These are phyloP conservation scores for Bergia puertoricense DNA, from an alignment of 92 coral and sea anemone species.

Conservation along the genomic window DNA sequence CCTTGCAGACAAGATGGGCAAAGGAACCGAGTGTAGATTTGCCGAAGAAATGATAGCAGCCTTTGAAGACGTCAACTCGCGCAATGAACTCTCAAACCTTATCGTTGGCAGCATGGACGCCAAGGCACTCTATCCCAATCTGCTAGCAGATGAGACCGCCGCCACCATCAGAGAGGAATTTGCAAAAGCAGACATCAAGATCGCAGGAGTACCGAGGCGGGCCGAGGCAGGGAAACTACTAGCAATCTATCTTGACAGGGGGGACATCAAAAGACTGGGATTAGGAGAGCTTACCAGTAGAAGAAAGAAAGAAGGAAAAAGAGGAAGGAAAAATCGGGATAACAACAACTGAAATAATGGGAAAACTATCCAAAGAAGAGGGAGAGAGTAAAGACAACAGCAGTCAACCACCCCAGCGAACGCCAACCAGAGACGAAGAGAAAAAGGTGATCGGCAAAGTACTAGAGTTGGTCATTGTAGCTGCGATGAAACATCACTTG, in stretches of 20 bases:
- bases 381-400: background rate
- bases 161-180: constrained; percentile 15
- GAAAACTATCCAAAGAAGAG: constrained; percentile 24
- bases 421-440: constrained; percentile 1
- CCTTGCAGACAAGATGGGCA: background rate
- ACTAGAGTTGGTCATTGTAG: constrained; percentile 16
- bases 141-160: constrained; percentile 11
- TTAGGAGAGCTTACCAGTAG: background rate
- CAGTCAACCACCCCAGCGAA: background rate
- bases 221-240: constrained; percentile 7
- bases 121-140: constrained; percentile 2
- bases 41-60: constrained; percentile 28
- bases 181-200: background rate
- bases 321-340: constrained; percentile 27
- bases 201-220: constrained; percentile 12
- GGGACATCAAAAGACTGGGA: constrained; percentile 4
- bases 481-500: constrained; percentile 35
- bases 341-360: constrained; percentile 25
- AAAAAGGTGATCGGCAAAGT: background rate
- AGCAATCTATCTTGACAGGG: constrained; percentile 7
- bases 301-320: constrained; percentile 17
- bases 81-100: background rate
- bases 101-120: background rate
- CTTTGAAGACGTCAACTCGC: constrained; percentile 17
- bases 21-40: constrained; percentile 10